Base-by-base conservation (phyloP, 64 coral and sea anemone genomes). In the Montipora capricornis region DNA sequence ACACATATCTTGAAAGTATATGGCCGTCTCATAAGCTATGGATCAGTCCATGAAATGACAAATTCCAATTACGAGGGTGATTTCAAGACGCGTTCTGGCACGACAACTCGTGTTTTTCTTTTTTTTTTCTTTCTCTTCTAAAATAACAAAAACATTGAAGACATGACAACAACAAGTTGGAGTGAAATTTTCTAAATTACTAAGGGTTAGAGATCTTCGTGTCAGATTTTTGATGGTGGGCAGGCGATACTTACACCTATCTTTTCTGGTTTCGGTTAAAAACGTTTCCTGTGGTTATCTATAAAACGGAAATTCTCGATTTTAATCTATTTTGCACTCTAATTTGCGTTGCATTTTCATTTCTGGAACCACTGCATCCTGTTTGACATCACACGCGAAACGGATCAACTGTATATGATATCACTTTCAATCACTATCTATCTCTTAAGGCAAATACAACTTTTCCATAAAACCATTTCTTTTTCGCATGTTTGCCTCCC, bases 161-260 rank as follows among this genome's bases (percentile, higher is more conserved):
- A 47, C 19, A 51, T 50, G 46, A 50, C 14, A 49, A 17, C 12
- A 17, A 17, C 14, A 16, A 11, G 62, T 68, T 82, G 80, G 16
- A 68, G n/a, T 15, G 15, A 84, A 84, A 84, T 37, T 26, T 16
- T 73, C 14, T 26, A 52, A 49, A 86, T 51, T 16, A 53, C 59
- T 59, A 8, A 45, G 47, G 80, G 80, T 83, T 84, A 62, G 66
- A 58, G 61, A 68, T 17, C 64, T 84, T 15, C 44, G 29, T 62
- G 20, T 84, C 59, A 84, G 47, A 15, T 67, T 84, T 45, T 64
- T 82, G 80, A 66, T 11, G 81, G 61, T 68, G 81, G 46, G 62
- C 82, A 86, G 44, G 45, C 17, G 17, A 86, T 19, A 71, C 66
- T 53, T 14, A 85, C 20, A 50, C 67, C 48, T 86, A 73, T 86